Base-by-base conservation (phyloP, 2,888 invertebrate species). In the Torymus texanus region DNA sequence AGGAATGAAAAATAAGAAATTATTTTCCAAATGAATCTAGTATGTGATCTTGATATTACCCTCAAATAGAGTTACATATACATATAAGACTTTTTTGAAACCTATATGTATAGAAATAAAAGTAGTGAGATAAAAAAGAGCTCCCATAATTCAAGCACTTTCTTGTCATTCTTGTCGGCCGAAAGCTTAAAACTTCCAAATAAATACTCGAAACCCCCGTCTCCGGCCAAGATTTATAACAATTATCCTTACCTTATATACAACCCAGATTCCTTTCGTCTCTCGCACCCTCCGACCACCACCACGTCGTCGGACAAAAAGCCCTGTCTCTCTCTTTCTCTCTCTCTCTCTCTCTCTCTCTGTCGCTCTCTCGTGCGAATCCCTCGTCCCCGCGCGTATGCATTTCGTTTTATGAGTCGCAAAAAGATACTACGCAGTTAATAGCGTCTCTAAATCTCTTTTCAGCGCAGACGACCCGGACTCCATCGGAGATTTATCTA, bases 401-500 rank as follows among this genome's bases (percentile, higher is more conserved):
- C 71, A 70, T 70, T 79, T 71, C 53, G 71, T 74, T 71, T 79
- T 79, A 71, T n/a, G 75, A 75, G 70, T 75, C 79, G 75, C 79
- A 79, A 79, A 75, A 75, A 79, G 68, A 75, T 53, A 71, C 29
- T 71, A 61, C 70, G 71, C 66, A 72, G 66, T 75, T 79, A 79
- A 79, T 72, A 65, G 75, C 71, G 4, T 21, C 67, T 18, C 67
- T 76, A 76, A 76, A 73, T 73, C 68, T 76, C 67, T 71, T 70
- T 71, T 70, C 63, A 66, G 61, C 16, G 59, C 58, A 53, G 62
- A 71, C 65, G 56, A 55, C 41, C 41, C 68, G 61, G 67, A 70
- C 79, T 78, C 79, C 61, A 73, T 77, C 65, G 71, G 41, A 79
- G 67, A 79, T 77, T 82, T 75, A 82, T 79, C 81, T 67, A 74